phyloP scores from a whole-genome alignment of 1,140 invertebrate genomes.

The Araneus ventricosus region DNA sequence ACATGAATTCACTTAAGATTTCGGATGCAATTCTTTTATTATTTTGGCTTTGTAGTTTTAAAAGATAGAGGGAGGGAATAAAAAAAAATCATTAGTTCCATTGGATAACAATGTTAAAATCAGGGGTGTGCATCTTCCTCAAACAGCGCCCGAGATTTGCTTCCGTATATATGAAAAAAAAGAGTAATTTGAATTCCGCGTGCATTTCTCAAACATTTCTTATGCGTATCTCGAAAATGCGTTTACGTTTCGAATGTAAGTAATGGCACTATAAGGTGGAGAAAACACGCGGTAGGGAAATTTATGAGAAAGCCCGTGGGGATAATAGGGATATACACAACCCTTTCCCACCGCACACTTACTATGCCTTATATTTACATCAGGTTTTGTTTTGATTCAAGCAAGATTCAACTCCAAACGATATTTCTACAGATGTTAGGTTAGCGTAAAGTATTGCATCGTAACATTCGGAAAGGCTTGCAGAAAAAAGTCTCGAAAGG shows the following conservation, averaged over 20 bases:
- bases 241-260: constrained; percentile 12
- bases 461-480: background rate
- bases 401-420: background rate
- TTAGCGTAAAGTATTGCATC: background rate
- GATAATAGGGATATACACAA: background rate
- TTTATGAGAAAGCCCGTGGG: background rate
- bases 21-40: no score
- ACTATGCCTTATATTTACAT: background rate
- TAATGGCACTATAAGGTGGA: background rate
- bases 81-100: background rate
- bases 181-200: background rate
- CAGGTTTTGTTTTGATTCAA: background rate
- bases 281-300: background rate
- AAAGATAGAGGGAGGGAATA: no score
- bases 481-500: background rate
- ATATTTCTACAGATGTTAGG: background rate
- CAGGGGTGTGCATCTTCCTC: background rate
- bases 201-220: background rate
- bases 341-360: background rate
- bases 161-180: background rate
- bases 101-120: background rate
- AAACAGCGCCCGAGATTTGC: background rate
- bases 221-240: background rate
- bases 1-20: no score
- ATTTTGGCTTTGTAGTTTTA: no score